Evolutionary conservation across 1,140 invertebrate species (phyloP), one percentile per base, ranked within the genome.

Genomic region (Heterodera carotae): DNA sequence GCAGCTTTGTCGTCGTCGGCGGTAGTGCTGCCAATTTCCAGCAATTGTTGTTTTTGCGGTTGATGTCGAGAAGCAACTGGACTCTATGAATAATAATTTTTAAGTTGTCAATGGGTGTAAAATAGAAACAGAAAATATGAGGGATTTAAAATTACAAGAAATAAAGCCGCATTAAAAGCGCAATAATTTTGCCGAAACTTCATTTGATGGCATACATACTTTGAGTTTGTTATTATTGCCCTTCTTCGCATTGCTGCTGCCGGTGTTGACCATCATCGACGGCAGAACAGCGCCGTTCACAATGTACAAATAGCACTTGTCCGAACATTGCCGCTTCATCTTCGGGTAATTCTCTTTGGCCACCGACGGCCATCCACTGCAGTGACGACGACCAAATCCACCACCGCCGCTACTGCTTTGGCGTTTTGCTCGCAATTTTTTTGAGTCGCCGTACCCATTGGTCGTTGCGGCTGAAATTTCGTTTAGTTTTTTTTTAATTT

Each of bases 251-350:
- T 43, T 22, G n/a, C 48, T n/a, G 12, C 18, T 25, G n/a, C n/a
- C n/a, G 56, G 36, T 8, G 34, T 27, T 66, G 8, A 22, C 27
- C 33, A 25, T 22, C 59, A 62, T 62, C 18, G 59, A 4, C 29
- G 59, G 59, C 18, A 5, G 36, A 5, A 15, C 43, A 25, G 29
- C 53, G 5, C 48, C 48, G 48, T 10, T 39, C 36, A 10, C 12
- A 10, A 33, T 48, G 31, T 64, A 10, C 8, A 80, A 6, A 53
- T 80, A 80, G 68, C 78, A 80, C n/a, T 81, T 73, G 36, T 15
- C 43, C 27, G 66, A 73, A 36, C 78, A 80, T 15, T 75, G 80
- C 36, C 33, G 64, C 56, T 81, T 36, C 62, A 66, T 12, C 62
- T 66, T 39, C 36, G 36, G 10, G 36, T 10, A 39, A 10, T 39